Base-by-base conservation (phyloP, 2,888 invertebrate species). In the Catocala fraxini region DNA sequence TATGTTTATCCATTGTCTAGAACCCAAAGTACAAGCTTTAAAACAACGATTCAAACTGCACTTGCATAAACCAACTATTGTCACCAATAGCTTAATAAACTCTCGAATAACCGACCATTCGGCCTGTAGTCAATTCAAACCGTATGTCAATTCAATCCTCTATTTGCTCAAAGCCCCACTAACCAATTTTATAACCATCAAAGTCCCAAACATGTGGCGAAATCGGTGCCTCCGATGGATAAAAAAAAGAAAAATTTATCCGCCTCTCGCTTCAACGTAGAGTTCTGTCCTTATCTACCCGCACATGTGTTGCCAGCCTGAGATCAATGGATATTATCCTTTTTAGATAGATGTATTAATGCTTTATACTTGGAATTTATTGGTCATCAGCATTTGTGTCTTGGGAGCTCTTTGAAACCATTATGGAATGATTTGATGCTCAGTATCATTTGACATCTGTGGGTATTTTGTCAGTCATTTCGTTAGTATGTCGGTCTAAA, bases 241-340 rank as follows among this genome's bases (percentile, higher is more conserved):
- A 63, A 74, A 80, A 78, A 25, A 82, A 83, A 81, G 79, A 80
- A 82, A 78, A 82, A 77, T 63, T 63, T 67, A 63, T 48, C 49
- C 5, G 61, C 67, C 2, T 83, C 84, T 47, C 81, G 34, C 34
- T 88, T 75, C 41, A n/a, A 11, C 57, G 68, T 75, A 83, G 79
- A 80, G 71, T 71, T 51, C 56, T 47, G 63, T 89, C 87, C 60
- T 81, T 63, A 12, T 87, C 81, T 58, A 52, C 35, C 72, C 54
- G 56, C 87, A 91, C 91, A 90, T 90, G 89, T 91, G 91, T 79
- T 85, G 77, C 79, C 87, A 86, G 87, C 78, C 82, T 90, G 90
- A 75, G 84, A 88, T 89, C 87, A 89, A 87, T 89, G 86, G 77
- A 77, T 86, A 85, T 86, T 87, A 82, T 88, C 83, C 82, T 87